A percentile compares a stretch with the other conserved stretches of the same genome.
Evolutionary conservation across 2,113 vertebrate genomes (phyloP).

Genomic region (Azemiops feae): DNA sequence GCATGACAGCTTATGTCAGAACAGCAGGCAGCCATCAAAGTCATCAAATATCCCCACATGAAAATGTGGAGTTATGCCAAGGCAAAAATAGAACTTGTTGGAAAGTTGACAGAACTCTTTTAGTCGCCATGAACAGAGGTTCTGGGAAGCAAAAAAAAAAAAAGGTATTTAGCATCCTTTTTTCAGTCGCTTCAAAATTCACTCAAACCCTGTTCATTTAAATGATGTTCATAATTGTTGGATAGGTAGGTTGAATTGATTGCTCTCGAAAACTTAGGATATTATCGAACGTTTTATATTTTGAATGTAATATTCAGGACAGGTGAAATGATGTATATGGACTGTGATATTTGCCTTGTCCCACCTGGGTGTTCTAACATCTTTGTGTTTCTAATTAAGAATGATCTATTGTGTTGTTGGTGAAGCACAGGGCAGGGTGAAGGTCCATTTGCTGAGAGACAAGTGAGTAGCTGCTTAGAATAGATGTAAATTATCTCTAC

Average conservation of each 20-base stretch:
- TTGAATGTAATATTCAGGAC: not conserved
- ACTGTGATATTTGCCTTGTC: not conserved
- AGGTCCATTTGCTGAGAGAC: not conserved
- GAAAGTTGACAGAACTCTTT: not conserved
- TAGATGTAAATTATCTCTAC: constrained; percentile 37
- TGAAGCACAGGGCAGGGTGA: not conserved
- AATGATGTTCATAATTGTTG: not conserved
- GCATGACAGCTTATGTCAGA: constrained; percentile 37
- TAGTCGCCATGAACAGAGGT: not conserved
- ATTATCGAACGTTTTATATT: not conserved
- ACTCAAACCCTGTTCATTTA: not conserved
- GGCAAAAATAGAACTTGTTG: constrained; percentile 11
- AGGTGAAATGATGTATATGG: not conserved
- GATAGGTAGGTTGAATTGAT: not conserved
- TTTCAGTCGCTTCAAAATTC: not conserved
- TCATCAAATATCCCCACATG: not conserved
- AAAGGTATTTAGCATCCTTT: not conserved
- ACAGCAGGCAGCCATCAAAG: constrained; percentile 16
- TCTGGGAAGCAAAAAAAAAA: not conserved
- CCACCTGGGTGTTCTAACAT: not conserved
- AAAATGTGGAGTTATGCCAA: constrained; percentile 17
- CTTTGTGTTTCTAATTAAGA: constrained; percentile 3
- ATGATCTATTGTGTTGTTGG: constrained; percentile 12
- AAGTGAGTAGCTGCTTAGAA: constrained; percentile 25
- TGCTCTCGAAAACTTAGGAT: not conserved